Percentiles rank a stretch among this genome's conserved stretches.
Conservation (phyloP, 2,113 vertebrate species). For the Phaethornis superciliosus region DNA sequence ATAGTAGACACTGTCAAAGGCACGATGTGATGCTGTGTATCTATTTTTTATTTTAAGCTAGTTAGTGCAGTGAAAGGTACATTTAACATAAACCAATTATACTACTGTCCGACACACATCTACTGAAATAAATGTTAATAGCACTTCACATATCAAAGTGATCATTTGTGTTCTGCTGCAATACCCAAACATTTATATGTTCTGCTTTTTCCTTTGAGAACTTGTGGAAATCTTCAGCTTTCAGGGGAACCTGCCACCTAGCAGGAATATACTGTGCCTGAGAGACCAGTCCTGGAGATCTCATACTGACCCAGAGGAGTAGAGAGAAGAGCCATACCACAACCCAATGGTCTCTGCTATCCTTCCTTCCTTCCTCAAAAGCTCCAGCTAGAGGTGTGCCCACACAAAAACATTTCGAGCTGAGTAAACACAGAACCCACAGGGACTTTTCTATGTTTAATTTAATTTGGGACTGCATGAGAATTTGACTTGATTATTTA, state of each 20-base stretch:
- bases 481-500: not conserved
- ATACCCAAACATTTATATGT: not conserved
- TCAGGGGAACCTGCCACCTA: not conserved
- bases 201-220: not conserved
- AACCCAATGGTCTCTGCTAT: not conserved
- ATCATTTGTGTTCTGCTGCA: not conserved
- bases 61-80: not conserved
- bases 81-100: not conserved
- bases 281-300: not conserved
- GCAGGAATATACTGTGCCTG: not conserved
- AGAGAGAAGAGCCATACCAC: fast-evolving
- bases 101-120: not conserved
- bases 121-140: not conserved
- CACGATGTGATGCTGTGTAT: fast-evolving
- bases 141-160: not conserved
- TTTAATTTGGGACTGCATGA: not conserved
- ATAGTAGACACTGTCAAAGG: not conserved
- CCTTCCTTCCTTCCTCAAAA: not conserved
- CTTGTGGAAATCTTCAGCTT: not conserved
- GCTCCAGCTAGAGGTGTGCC: not conserved
- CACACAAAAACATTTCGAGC: not conserved
- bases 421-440: not conserved
- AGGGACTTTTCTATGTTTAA: not conserved
- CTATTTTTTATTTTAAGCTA: not conserved
- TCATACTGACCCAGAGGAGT: fast-evolving